Base-by-base conservation (phyloP, 35 echinoderm and acorn worm genomes). In the Lytechinus pictus region DNA sequence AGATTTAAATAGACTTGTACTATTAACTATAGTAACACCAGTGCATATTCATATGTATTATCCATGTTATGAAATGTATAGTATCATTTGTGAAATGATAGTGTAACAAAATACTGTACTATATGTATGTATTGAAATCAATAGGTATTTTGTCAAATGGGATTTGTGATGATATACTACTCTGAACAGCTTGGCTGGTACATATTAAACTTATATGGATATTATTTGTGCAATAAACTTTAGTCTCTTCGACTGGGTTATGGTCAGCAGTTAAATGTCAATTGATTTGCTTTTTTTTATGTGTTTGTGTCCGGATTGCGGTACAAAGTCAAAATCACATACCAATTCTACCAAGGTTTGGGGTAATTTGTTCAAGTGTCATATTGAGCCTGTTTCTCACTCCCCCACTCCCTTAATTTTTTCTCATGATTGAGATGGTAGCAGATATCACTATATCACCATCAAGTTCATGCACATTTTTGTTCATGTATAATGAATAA, bases 211-310 rank as follows among this genome's bases (percentile, higher is more conserved):
- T 33, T 57, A 57, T 55, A n/a, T 61, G 14, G 54, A 61, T 94
- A 94, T 61, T 57, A 94, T 57, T 55, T 61, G 54, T 94, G 54
- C 54, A 61, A 94, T 57, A 94, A 94, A 61, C 28, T 54, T 44
- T 10, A 94, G 44, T 52, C 44, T 94, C 14, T 21, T 54, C 10
- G 54, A 94, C 12, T 61, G 57, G 57, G 57, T 33, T 57, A 57
- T 94, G 92, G 92, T 61, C 57, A 57, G 92, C 57, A 94, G 54
- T 57, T 10, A 94, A 90, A 28, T 44, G 24, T 79, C 66, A n/a
- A n/a, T 79, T 79, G 66, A 79, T 79, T n/a, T 6, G 8, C 13
- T 57, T 2, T 79, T 72, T n/a, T 79, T 79, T 79, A 5, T 79
- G 19, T n/a, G 66, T 79, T 24, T 16, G 10, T 60, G 0, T 79